These are phyloP conservation scores for Rhabdomys dilectus DNA, from an alignment of 2,113 vertebrate genomes.

Conservation along the genomic window DNA sequence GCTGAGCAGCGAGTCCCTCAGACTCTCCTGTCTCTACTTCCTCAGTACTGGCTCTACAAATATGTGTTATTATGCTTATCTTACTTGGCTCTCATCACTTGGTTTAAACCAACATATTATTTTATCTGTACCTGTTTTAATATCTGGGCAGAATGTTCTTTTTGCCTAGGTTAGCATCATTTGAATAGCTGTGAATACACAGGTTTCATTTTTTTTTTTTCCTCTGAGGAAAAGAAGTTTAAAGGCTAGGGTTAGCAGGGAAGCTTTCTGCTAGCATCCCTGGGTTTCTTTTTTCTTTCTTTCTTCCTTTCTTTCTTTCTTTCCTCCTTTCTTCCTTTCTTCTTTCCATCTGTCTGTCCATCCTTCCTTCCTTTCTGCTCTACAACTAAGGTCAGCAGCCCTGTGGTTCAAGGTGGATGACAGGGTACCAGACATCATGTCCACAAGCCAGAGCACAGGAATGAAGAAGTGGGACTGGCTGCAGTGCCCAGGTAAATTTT, in stretches of 20 bases:
- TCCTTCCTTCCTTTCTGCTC: not conserved
- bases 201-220: not conserved
- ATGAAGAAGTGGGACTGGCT: not conserved
- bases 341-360: not conserved
- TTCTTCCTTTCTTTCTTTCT: fast-evolving
- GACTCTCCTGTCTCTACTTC: not conserved
- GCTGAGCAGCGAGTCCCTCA: not conserved
- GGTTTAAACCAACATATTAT: not conserved
- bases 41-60: not conserved
- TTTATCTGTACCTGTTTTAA: not conserved
- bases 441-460: not conserved
- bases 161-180: not conserved
- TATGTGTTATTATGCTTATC: no score
- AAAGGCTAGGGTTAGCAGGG: not conserved
- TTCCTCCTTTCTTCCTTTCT: no score
- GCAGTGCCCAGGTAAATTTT: not conserved
- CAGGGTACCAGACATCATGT: not conserved
- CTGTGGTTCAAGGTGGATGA: not conserved
- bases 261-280: not conserved
- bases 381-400: not conserved
- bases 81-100: not conserved
- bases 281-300: not conserved
- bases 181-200: not conserved
- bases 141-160: not conserved
- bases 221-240: not conserved